Evolutionary conservation across 2,888 invertebrate species (phyloP), one percentile per base, ranked within the genome.

Genomic region (Nephrotoma flavescens): DNA sequence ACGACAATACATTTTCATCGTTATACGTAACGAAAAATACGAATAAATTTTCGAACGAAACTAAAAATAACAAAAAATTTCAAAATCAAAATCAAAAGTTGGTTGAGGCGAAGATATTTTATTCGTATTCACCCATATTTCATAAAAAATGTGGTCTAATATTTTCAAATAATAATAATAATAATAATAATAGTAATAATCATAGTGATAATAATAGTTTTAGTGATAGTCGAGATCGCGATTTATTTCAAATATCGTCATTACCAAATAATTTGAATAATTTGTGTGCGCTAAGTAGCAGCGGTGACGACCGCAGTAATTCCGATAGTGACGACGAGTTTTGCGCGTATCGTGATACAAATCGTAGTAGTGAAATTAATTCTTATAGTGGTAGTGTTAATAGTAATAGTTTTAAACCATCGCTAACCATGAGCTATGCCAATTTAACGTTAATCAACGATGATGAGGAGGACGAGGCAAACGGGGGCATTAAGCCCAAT

Each of bases 191-290:
- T 15, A 42, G 15, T 41, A 6, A 11, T 15, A 84, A 71, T 71
- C 7, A 15, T 15, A 7, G 42, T 42, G 42, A n/a, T 42, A 84
- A 6, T 41, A 19, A 45, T 85, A 44, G 42, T 85, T 85, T 44
- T 44, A 85, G 42, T 89, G 71, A 71, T 71, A 31, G 71, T 71
- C 71, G 71, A 11, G 71, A 71, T 71, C 71, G 71, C 31, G 71
- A 71, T 71, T 31, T 71, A 71, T 71, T 71, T 31, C 71, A 71
- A 71, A 93, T 91, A 89, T 91, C 93, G 84, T 94, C 94, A 89
- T 93, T 95, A 87, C 95, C 95, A 89, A 94, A 94, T 89, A 94
- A 95, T 90, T 92, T 95, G 88, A 94, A 95, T 92, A 92, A 95
- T 89, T 42, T 84, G 12, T 42, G 42, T 84, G 41, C 93, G 93